These are phyloP conservation scores for Drosophila quadrilineata DNA, from an alignment of 1,140 invertebrate species.

Conservation along the genomic window DNA sequence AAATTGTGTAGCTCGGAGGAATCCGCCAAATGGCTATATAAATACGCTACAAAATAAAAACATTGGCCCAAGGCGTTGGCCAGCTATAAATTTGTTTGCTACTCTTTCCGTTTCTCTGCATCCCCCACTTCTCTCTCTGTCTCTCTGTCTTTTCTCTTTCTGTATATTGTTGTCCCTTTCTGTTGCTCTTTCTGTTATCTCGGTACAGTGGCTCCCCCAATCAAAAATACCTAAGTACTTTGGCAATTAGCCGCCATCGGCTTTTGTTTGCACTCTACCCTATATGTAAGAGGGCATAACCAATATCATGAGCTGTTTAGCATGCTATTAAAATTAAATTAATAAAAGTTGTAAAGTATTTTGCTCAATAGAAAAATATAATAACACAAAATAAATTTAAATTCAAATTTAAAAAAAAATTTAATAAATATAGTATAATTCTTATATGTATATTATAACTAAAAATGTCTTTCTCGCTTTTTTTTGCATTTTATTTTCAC, in stretches of 20 bases:
- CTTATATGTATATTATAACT: no score
- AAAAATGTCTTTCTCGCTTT: no score
- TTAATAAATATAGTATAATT: no score
- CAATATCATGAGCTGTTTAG: not conserved
- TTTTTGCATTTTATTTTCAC: not conserved
- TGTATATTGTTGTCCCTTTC: no score
- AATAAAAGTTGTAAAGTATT: not conserved
- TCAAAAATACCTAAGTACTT: conserved; percentile 53
- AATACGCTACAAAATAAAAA: conserved; percentile 22
- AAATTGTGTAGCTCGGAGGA: conserved; percentile 19
- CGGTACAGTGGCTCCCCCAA: conserved; percentile 29
- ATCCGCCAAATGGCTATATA: not conserved
- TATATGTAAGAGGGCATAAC: not conserved
- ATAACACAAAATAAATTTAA: no score
- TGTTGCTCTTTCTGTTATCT: conserved; percentile 67
- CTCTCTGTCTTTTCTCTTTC: no score
- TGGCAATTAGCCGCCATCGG: conserved; percentile 60
- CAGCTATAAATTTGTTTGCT: conserved; percentile 64
- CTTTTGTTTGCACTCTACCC: conserved; percentile 35
- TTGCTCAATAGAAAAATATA: not conserved
- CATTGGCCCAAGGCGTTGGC: conserved; percentile 15
- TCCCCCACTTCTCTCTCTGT: no score
- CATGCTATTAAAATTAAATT: not conserved
- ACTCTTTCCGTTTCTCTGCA: no score
- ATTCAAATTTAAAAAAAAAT: no score